Evolutionary conservation across 2,888 invertebrate species (phyloP), one percentile per base, ranked within the genome.

Genomic region (Lysandra bellargus): DNA sequence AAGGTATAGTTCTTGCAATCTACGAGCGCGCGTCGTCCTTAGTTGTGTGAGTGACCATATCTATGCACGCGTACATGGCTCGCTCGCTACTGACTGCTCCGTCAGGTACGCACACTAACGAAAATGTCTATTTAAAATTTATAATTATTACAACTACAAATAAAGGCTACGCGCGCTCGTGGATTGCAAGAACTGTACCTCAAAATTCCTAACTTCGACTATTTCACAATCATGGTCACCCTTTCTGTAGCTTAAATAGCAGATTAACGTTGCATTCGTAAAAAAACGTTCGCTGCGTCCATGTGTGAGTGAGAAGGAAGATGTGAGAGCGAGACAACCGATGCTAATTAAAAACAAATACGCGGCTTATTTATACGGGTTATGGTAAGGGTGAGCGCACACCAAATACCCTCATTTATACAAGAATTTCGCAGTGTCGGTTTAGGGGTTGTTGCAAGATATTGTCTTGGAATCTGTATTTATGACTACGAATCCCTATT

Each of bases 341-440:
- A n/a, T 9, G 74, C 83, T 84, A 84, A 84, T 84, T 84, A 83
- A 84, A 84, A 84, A 82, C 84, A 83, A 84, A 84, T 83, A 84
- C 79, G 78, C 78, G 79, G 79, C 57, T 74, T 81, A 78, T 80
- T 80, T 80, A 80, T 81, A 79, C 76, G 61, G 69, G 75, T 57
- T 78, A 79, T 78, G 78, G 82, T 80, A 80, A 79, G 79, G 79
- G 74, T 78, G 30, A 33, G 60, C 14, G 49, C 64, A 74, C 69
- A 78, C 74, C 73, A 75, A 33, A 72, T 49, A 44, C 61, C 60
- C n/a, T 64, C 64, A 64, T 64, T 1, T 64, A 12, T 64, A 12
- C 30, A 14, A 64, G 30, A 61, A 64, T 30, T 64, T 33, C 30
- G 64, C 64, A 12, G 30, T 64, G 64, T 33, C 33, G 33, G 9